Conservation (phyloP, 2,888 invertebrate genomes). For the Tetragnatha montana region DNA sequence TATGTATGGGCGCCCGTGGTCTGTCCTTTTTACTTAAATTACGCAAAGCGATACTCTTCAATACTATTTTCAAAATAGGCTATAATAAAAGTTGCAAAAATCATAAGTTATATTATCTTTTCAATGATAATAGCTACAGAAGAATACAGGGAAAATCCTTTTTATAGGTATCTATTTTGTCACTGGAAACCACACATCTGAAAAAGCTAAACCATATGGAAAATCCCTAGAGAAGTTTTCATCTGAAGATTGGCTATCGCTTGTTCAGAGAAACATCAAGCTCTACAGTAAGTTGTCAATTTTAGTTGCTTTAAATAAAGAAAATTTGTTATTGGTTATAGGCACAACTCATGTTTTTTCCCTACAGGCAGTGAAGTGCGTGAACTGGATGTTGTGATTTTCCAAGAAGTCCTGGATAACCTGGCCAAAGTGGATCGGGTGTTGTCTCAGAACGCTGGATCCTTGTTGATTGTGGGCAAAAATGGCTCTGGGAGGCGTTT, state of each 20-base stretch:
- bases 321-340: neutral
- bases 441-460: constrained; percentile 81
- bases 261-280: constrained; percentile 77
- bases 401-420: constrained; percentile 82
- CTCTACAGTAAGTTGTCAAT: constrained; percentile 65
- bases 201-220: constrained; percentile 74
- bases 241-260: constrained; percentile 75
- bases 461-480: constrained; percentile 84
- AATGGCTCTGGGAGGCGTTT: constrained; percentile 89
- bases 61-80: too few relatives aligned
- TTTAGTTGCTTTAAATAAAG: neutral
- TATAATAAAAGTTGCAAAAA: too few relatives aligned
- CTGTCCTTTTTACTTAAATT: too few relatives aligned
- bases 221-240: constrained; percentile 76
- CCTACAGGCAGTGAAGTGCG: constrained; percentile 81
- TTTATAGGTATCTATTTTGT: constrained; percentile 58
- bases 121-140: too few relatives aligned
- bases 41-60: too few relatives aligned
- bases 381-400: constrained; percentile 81
- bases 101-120: too few relatives aligned
- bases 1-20: too few relatives aligned
- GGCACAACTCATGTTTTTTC: neutral
- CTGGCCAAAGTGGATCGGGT: constrained; percentile 82
- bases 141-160: too few relatives aligned
- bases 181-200: constrained; percentile 34